Percentiles rank a stretch among this genome's conserved stretches.
Conservation (phyloP, 1,140 invertebrate species). For the Pachyrhynchus sulphureomaculatus region DNA sequence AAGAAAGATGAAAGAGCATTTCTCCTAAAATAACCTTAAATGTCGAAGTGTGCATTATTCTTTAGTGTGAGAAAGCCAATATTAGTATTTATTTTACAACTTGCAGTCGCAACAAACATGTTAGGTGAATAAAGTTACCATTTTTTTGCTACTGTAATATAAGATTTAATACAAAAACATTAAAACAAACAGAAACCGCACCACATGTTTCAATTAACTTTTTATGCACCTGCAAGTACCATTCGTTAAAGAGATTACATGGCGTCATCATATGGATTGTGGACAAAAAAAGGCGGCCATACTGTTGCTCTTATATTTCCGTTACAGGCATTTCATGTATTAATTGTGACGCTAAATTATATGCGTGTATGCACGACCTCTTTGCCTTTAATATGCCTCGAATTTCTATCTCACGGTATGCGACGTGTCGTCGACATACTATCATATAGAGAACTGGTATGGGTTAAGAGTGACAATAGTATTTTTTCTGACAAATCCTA, state of each 20-base stretch:
- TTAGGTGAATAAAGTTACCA: too few species aligned
- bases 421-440: conserved; percentile 8
- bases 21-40: too few species aligned
- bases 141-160: too few species aligned
- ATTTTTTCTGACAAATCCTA: too few species aligned
- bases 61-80: too few species aligned
- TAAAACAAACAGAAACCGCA: too few species aligned
- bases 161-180: too few species aligned
- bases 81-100: too few species aligned
- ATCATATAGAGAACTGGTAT: background rate
- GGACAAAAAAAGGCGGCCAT: conserved; percentile 12
- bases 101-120: too few species aligned
- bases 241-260: background rate
- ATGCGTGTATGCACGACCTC: conserved; percentile 27
- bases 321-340: conserved; percentile 17
- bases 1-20: too few species aligned
- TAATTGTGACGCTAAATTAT: conserved; percentile 21
- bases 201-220: background rate
- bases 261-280: conserved; percentile 6
- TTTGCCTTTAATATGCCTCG: conserved; percentile 25
- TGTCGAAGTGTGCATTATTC: too few species aligned
- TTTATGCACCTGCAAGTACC: background rate
- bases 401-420: conserved; percentile 31
- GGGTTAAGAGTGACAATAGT: too few species aligned
- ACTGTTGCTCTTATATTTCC: conserved; percentile 17